A percentile compares a stretch with the other conserved stretches of the same genome.
These are phyloP conservation scores for Harpagoxenus sublaevis DNA, from an alignment of 2,888 invertebrate genomes.

Conservation along the genomic window DNA sequence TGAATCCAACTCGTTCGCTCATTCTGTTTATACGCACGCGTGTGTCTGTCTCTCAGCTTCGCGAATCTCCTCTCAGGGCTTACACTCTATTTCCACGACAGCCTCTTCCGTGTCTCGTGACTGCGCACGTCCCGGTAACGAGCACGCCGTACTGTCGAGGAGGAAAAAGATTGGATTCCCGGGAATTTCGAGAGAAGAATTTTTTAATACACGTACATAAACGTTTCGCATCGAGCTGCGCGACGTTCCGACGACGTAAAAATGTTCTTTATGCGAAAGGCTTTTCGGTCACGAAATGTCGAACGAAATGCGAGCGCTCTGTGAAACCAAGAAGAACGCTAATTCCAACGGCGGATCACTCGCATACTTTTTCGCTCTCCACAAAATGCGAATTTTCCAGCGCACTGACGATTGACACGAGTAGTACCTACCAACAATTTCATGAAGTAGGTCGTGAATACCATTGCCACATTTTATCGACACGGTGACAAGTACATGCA, in stretches of 20 bases:
- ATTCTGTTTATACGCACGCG: conserved; percentile 4
- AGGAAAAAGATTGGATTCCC: conserved; percentile 74
- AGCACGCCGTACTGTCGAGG: conserved; percentile 61
- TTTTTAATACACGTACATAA: conserved; percentile 74
- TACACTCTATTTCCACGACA: conserved; percentile 65
- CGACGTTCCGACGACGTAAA: conserved; percentile 63
- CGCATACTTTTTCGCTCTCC: conserved; percentile 26
- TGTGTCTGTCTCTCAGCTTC: conserved; percentile 28
- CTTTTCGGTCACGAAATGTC: conserved; percentile 46
- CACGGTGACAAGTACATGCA: not conserved
- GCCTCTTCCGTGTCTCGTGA: conserved; percentile 61
- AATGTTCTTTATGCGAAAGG: conserved; percentile 48
- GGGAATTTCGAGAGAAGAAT: conserved; percentile 73
- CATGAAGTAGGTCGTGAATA: not conserved
- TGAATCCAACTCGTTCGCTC: conserved; percentile 8
- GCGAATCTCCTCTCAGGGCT: conserved; percentile 38
- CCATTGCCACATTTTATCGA: conserved; percentile 17
- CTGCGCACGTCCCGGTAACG: conserved; percentile 67
- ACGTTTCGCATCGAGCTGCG: conserved; percentile 57
- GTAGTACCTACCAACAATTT: not conserved
- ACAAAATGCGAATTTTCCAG: not conserved
- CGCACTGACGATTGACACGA: conserved; percentile 17
- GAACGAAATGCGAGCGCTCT: conserved; percentile 39
- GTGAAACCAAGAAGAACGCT: conserved; percentile 36
- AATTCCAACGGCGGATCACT: conserved; percentile 16